Conservation (phyloP, 1,140 invertebrate species). For the Drosophila ambigua region DNA sequence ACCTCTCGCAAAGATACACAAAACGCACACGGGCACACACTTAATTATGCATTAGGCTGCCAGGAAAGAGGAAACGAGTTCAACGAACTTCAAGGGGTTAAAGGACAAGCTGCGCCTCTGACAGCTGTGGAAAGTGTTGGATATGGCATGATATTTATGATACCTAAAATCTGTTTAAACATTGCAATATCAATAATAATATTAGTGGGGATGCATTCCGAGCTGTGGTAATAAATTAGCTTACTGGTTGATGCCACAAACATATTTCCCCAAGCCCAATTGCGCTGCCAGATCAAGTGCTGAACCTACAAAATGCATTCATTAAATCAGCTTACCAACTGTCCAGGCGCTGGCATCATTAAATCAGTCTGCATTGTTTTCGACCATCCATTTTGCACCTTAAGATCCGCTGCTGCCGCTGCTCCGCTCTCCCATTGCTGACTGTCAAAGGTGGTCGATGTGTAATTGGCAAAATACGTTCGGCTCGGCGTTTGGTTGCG, state of each 20-base stretch:
- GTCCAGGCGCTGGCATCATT: constrained; percentile 49
- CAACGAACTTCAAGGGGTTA: constrained; percentile 45
- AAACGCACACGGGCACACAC: constrained; percentile 43
- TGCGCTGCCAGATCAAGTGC: no score
- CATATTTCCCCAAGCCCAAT: no score
- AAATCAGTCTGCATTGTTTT: constrained; percentile 58
- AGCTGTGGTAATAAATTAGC: background rate
- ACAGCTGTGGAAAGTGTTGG: constrained; percentile 9
- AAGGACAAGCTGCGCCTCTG: constrained; percentile 8
- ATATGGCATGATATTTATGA: background rate
- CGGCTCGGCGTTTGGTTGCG: constrained; percentile 42
- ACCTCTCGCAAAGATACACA: constrained; percentile 33
- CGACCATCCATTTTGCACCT: constrained; percentile 74
- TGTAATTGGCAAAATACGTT: constrained; percentile 75
- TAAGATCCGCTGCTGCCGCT: constrained; percentile 28
- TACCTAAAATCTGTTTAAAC: no score
- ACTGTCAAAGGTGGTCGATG: constrained; percentile 46
- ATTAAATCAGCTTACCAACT: constrained; percentile 42
- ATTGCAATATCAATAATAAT: no score
- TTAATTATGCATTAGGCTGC: constrained; percentile 79
- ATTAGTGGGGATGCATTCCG: no score
- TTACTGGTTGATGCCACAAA: no score
- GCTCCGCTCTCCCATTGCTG: constrained; percentile 3
- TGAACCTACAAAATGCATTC: constrained; percentile 12
- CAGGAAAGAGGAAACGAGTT: constrained; percentile 28